phyloP scores from a whole-genome alignment of 2,888 invertebrate genomes.

The Microctonus aethiopoides region DNA sequence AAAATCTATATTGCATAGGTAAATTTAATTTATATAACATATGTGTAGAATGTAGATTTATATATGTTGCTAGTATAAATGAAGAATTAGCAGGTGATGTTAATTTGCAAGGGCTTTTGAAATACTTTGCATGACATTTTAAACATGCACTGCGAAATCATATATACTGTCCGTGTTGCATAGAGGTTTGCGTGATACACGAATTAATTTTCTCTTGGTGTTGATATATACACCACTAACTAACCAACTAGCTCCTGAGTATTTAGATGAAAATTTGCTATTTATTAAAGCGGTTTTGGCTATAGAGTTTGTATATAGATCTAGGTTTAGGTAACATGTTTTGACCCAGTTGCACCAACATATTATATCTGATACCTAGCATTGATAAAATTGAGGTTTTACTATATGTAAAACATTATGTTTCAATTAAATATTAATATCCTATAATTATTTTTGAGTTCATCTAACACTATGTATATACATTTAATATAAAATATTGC shows the following conservation, averaged over 20 bases:
- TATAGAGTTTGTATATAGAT: background rate
- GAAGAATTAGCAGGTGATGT: slow-evolving; percentile 26
- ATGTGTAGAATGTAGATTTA: too few relatives aligned
- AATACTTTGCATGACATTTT: slow-evolving; percentile 28
- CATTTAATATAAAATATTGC: background rate
- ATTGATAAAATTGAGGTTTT: background rate
- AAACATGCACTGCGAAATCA: slow-evolving; percentile 8
- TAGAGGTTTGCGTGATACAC: slow-evolving; percentile 31
- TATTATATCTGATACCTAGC: background rate
- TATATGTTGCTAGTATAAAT: too few relatives aligned
- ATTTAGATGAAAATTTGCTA: too few relatives aligned
- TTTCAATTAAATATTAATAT: too few relatives aligned
- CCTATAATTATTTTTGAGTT: background rate
- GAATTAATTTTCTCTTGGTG: slow-evolving; percentile 30
- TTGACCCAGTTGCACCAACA: background rate
- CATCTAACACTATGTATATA: background rate
- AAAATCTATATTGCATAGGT: background rate
- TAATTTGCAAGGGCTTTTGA: slow-evolving; percentile 34
- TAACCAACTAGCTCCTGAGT: background rate
- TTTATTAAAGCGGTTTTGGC: background rate
- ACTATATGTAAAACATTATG: too few relatives aligned
- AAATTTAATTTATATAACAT: background rate
- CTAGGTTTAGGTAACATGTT: background rate
- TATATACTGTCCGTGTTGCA: slow-evolving; percentile 22
- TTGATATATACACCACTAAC: background rate